Evolutionary conservation across 2,888 invertebrate species (phyloP).

Genomic region (Diachrysia chrysitis): DNA sequence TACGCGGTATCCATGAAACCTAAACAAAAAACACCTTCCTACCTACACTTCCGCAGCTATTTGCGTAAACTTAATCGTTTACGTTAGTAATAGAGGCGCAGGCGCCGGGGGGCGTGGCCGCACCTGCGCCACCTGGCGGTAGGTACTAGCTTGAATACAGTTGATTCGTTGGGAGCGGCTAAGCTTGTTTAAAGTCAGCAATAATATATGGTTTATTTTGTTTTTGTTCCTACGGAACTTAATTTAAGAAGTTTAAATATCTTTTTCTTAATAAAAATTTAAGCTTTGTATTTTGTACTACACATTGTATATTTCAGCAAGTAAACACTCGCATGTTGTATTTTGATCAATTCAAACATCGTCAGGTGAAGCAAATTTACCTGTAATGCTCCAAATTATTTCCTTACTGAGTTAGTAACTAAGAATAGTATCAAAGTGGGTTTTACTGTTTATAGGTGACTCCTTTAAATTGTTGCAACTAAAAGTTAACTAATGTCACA

Average conservation of each 20-base stretch:
- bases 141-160: slow-evolving; percentile 46
- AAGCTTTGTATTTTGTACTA: too few species aligned
- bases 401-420: not conserved
- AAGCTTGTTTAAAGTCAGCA: slow-evolving; percentile 12
- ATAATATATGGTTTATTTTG: not conserved
- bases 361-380: not conserved
- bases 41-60: slow-evolving; percentile 25
- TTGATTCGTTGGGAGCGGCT: slow-evolving; percentile 18
- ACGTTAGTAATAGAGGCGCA: slow-evolving; percentile 45
- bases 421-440: not conserved
- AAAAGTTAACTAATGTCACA: not conserved
- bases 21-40: not conserved
- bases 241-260: too few species aligned
- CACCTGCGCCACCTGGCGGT: slow-evolving; percentile 61
- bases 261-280: too few species aligned
- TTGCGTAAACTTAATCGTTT: slow-evolving; percentile 52
- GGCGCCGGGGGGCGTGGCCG: slow-evolving; percentile 57
- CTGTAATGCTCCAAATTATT: not conserved
- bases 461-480: slow-evolving; percentile 2
- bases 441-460: not conserved
- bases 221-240: not conserved
- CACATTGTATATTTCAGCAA: not conserved
- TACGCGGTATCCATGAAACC: not conserved
- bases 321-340: too few species aligned
- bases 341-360: too few species aligned